Evolutionary conservation across 2,797 vertebrate genomes (phyloP), one percentile per base, ranked within the genome.

Genomic region (Sebastes minor): DNA sequence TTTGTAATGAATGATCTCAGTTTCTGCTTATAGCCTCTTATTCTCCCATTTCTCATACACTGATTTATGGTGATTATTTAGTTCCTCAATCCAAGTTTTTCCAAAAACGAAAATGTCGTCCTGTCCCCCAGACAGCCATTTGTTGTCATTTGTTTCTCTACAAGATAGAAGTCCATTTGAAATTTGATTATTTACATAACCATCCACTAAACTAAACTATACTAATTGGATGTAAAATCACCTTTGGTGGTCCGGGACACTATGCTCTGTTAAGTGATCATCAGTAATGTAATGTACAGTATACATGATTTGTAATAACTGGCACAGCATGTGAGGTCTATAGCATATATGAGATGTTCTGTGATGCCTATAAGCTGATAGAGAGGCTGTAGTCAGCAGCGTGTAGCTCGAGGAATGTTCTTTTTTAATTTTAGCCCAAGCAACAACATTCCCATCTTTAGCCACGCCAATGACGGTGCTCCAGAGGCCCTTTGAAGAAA

Each of bases 401-500:
- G 32, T 53, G 27, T n/a, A 27, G 22, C 4, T 46, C 35, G 18
- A 68, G 64, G 72, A 85, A 74, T 76, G 71, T 38, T 59, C 35
- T 73, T 84, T 42, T 79, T 77, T 81, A 60, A 74, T 86, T 86
- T 80, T 8, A 82, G 8, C 60, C 62, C 16, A 5, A 66, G 75
- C 60, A 76, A 27, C 32, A 71, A 61, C 56, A 74, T 83, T 87
- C 73, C 83, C 81, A 33, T 74, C 63, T 69, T 27, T 38, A 4
- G 56, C 71, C 70, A 10, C 16, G 67, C 66, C 72, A 67, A 20
- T 55, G 61, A 70, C 18, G 69, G 28, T 42, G 22, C 60, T 79
- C 33, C 30, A 27, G 70, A 59, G 61, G 42, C 76, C 79, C 79
- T 93, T 93, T 92, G 79, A 91, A 89, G 86, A 86, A 91, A 92